Conservation (phyloP, 1,140 invertebrate genomes). For the Ephestia elutella region DNA sequence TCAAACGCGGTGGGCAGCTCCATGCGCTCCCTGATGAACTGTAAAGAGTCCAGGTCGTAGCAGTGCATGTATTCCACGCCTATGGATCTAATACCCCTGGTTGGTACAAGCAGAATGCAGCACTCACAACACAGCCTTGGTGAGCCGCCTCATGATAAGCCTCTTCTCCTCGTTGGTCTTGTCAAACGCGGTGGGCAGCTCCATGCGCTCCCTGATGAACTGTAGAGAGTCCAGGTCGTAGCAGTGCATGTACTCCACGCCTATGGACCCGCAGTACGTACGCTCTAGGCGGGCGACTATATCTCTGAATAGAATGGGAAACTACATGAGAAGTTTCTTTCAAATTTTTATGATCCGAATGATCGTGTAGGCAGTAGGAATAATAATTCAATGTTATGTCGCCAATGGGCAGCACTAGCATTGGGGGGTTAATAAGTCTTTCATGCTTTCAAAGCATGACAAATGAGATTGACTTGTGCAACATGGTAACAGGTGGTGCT, state of each 20-base stretch:
- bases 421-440: too few species aligned
- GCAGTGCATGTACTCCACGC: slow-evolving; percentile 93
- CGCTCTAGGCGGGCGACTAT: slow-evolving; percentile 86
- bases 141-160: slow-evolving; percentile 81
- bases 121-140: slow-evolving; percentile 77
- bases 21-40: slow-evolving; percentile 87
- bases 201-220: slow-evolving; percentile 88
- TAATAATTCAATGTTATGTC: too few species aligned
- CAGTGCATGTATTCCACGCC: slow-evolving; percentile 95
- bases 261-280: slow-evolving; percentile 80
- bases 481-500: too few species aligned
- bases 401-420: too few species aligned
- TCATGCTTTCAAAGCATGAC: too few species aligned
- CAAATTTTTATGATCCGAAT: too few species aligned
- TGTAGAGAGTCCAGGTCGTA: slow-evolving; percentile 85
- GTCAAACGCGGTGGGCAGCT: slow-evolving; percentile 81
- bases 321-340: too few species aligned
- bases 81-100: too few species aligned
- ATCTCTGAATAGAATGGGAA: too few species aligned
- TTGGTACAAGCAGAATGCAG: too few species aligned
- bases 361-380: too few species aligned
- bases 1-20: slow-evolving; percentile 84
- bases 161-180: slow-evolving; percentile 82
- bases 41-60: slow-evolving; percentile 83
- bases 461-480: too few species aligned